phyloP scores from a whole-genome alignment of 2,113 vertebrate genomes.

The Mionectes macconnelli region DNA sequence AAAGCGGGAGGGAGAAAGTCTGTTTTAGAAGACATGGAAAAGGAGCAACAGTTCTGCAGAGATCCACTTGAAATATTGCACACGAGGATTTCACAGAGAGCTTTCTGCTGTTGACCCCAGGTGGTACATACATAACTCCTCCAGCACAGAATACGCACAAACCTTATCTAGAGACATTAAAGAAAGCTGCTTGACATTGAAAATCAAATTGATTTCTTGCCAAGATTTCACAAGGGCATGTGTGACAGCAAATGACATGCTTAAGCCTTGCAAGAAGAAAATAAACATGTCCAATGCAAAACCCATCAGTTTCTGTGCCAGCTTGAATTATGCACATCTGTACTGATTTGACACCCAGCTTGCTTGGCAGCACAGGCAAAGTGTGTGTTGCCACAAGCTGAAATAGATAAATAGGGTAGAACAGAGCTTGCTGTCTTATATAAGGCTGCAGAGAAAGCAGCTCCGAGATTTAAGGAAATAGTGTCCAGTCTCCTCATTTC shows the following conservation, averaged over 20 bases:
- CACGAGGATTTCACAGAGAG: not conserved
- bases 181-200: slow-evolving; percentile 64
- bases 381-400: slow-evolving; percentile 47
- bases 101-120: slow-evolving; percentile 49
- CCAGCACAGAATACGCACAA: slow-evolving; percentile 35
- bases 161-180: slow-evolving; percentile 69
- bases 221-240: slow-evolving; percentile 74
- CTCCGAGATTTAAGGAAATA: not conserved
- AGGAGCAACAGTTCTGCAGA: not conserved
- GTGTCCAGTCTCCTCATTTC: not conserved
- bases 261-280: slow-evolving; percentile 74
- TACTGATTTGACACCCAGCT: slow-evolving; percentile 64
- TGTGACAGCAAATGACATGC: slow-evolving; percentile 74
- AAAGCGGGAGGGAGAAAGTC: not conserved
- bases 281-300: slow-evolving; percentile 74
- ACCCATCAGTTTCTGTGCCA: slow-evolving; percentile 70
- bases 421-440: not conserved
- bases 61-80: not conserved
- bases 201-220: slow-evolving; percentile 79
- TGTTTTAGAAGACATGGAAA: not conserved
- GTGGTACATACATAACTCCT: slow-evolving; percentile 49
- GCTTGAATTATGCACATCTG: slow-evolving; percentile 72
- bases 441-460: not conserved
- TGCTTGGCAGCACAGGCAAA: slow-evolving; percentile 37
- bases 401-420: slow-evolving; percentile 42